Evolutionary conservation across 2,888 invertebrate genomes (phyloP), one percentile per base, ranked within the genome.

Genomic region (Actias luna): DNA sequence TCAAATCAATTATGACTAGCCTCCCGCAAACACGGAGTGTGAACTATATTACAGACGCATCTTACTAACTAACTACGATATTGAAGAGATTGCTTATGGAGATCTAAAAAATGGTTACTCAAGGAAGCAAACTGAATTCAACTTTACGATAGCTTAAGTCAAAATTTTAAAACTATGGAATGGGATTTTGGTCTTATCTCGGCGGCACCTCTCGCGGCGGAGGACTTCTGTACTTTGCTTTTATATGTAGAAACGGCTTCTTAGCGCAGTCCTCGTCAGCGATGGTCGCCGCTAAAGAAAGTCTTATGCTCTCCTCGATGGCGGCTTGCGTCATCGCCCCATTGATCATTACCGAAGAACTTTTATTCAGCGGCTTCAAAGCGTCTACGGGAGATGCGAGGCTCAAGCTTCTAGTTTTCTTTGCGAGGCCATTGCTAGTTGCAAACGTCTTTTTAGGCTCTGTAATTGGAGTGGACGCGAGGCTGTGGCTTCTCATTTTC

Each of bases 181-280:
- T 88, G 86, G 10, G 52, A 50, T 29, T 61, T 10, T 61, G 61
- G 52, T 63, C 25, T 91, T 93, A 93, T 93, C 93, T 92, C 64
- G 94, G 93, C 59, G 95, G 95, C 42, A 93, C 91, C 79, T 93
- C 93, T 60, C 94, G 85, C 73, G 94, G 94, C 67, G 95, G 94
- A 63, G 95, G 94, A 86, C 95, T 95, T 76, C 95, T 93, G 83
- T 95, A 96, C 85, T 96, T 96, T 83, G 95, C 95, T 79, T 95
- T 94, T 79, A 95, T 95, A 89, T 95, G 95, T 73, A 95, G 89
- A 85, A 94, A 95, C 70, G 93, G 92, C 73, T 93, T 92, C 75
- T 93, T 93, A 66, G 88, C 71, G 57, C 79, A 78, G 64, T 74
- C 80, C 66, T 85, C 79, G 70, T 88, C 89, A n/a, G 80, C 85